Conservation (phyloP, 2,797 vertebrate species). For the Micrastur ruficollis region DNA sequence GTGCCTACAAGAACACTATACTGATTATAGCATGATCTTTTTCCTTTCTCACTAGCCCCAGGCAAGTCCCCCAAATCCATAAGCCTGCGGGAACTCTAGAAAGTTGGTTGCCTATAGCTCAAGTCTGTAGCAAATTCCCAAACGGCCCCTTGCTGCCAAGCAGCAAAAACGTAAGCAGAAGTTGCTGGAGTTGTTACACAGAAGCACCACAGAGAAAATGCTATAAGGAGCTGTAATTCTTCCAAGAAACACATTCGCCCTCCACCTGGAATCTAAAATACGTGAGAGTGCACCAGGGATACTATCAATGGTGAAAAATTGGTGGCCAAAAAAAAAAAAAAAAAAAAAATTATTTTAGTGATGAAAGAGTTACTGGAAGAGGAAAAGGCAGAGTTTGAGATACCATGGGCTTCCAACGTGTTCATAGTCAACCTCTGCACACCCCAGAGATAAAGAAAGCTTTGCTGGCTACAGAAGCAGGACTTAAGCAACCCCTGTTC, state of each 20-base stretch:
- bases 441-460: neutral
- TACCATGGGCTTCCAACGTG: neutral
- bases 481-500: neutral
- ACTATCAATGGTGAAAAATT: neutral
- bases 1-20: neutral
- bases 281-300: neutral
- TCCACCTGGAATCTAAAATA: neutral
- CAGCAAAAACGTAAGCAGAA: neutral
- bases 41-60: neutral
- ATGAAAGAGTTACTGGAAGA: neutral
- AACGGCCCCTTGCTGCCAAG: neutral
- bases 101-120: neutral
- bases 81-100: neutral
- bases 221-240: neutral
- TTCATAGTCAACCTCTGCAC: neutral
- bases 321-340: fast-evolving
- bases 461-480: neutral
- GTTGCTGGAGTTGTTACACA: neutral
- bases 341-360: no score
- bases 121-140: neutral
- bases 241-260: neutral
- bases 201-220: neutral
- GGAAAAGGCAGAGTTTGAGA: neutral
- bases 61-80: neutral
- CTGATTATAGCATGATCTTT: neutral